These are phyloP conservation scores for Centruroides vittatus DNA, from an alignment of 1,140 invertebrate species.

Conservation along the genomic window DNA sequence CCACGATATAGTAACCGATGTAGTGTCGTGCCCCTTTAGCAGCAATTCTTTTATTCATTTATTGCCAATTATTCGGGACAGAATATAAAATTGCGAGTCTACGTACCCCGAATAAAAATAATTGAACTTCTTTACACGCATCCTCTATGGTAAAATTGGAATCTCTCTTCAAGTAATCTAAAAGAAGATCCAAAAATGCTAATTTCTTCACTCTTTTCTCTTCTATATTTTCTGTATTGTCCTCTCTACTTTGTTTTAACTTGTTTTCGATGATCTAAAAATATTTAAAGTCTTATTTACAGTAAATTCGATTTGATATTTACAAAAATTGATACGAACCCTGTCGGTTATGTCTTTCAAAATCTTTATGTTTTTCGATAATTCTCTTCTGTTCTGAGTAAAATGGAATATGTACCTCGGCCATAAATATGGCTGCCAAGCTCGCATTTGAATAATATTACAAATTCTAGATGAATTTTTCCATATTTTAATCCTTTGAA, in stretches of 20 bases:
- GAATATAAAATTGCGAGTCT: too few species aligned
- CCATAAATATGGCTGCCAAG: too few species aligned
- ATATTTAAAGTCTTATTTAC: background rate
- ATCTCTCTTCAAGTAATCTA: conserved; percentile 36
- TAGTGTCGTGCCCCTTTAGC: too few species aligned
- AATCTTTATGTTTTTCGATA: background rate
- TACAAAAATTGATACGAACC: background rate
- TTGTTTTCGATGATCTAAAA: background rate
- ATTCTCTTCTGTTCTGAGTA: background rate
- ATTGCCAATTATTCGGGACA: too few species aligned
- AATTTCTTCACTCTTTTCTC: background rate
- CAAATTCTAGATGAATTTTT: too few species aligned
- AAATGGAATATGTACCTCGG: conserved; percentile 27
- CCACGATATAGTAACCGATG: too few species aligned
- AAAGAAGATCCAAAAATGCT: conserved; percentile 69
- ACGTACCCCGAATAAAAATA: conserved; percentile 54
- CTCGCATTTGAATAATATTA: too few species aligned
- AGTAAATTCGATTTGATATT: background rate
- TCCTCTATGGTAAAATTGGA: conserved; percentile 65
- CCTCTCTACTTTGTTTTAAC: background rate
- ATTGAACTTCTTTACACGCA: conserved; percentile 69
- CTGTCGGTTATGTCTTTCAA: background rate
- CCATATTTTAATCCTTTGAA: too few species aligned
- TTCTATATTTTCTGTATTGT: background rate
- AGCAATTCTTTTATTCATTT: too few species aligned